Base-by-base conservation (phyloP, 2,888 invertebrate species). In the Phania funesta region DNA sequence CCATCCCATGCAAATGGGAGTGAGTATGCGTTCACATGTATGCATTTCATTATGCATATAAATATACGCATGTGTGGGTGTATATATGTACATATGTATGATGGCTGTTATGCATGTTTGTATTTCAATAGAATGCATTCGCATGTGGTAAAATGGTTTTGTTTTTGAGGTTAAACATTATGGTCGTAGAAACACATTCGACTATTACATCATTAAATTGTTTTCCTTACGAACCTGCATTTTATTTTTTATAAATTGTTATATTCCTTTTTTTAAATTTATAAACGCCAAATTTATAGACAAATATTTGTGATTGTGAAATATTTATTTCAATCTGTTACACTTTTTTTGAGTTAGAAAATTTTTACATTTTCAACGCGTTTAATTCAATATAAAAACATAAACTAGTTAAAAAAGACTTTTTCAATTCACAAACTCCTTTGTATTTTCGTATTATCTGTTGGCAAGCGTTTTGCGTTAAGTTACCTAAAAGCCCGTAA, bases 81-180 rank as follows among this genome's bases (percentile, higher is more conserved):
- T 48, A 6, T 20, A 6, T 18, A n/a, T 1, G 9, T 18, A 2
- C 7, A 2, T 44, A 18, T 0, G 9, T 6, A 18, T 41, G 22
- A n/a, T n/a, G n/a, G n/a, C n/a, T n/a, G n/a, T n/a, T 64, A 8
- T 60, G 8, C 18, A 16, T 20, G 13, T 24, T 29, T 29, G 26
- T 13, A 44, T 62, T 62, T 29, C 29, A 9, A 24, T 60, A 38
- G 16, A 44, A 46, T 62, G 46, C 29, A 29, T 29, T 62, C 58
- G 16, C 54, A 60, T 76, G 76, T 54, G 76, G 60, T 62, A 54
- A 22, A 68, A 77, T 77, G 68, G 62, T 77, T 68, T 77, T 68
- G 62, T 52, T 48, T 76, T 77, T 62, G 62, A 62, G 76, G 68
- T 62, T 52, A 52, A 70, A 68, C 54, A 68, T 62, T 77, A 44